phyloP scores from a whole-genome alignment of 2,113 vertebrate species.

The Cynopterus brachyotis region DNA sequence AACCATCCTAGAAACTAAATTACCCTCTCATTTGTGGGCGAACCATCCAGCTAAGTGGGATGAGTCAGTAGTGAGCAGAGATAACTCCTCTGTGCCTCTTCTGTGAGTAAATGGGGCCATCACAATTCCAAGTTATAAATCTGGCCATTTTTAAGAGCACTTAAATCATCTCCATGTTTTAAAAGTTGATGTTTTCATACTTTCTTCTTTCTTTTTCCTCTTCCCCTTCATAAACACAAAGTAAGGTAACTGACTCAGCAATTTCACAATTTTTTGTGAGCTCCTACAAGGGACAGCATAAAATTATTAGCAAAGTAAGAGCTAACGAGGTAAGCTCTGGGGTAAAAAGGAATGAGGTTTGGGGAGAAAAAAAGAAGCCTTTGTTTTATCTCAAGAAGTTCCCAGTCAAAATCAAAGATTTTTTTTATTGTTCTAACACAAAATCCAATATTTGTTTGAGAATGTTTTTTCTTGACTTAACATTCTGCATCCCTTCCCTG shows the following conservation, averaged over 20 bases:
- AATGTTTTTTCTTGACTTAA: not conserved
- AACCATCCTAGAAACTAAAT: conserved; percentile 11
- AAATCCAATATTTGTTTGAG: not conserved
- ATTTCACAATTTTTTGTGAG: not conserved
- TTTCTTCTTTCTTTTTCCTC: not conserved
- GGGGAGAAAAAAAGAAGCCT: not conserved
- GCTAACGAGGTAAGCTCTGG: not conserved
- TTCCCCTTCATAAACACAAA: not conserved
- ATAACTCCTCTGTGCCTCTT: not conserved
- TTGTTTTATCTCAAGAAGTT: not conserved
- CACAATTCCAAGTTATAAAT: not conserved
- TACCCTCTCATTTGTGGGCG: not conserved
- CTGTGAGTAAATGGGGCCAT: not conserved
- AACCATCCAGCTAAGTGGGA: not conserved
- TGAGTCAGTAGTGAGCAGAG: not conserved
- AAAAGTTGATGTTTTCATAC: not conserved
- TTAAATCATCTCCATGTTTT: not conserved
- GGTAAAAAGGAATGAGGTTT: not conserved
- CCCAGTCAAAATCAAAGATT: not conserved
- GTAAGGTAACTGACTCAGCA: conserved; percentile 10
- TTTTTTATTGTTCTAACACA: not conserved
- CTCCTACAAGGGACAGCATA: not conserved
- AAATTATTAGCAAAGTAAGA: not conserved
- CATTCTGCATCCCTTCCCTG: not conserved
- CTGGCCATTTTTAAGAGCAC: conserved; percentile 7